Evolutionary conservation across 2,888 invertebrate genomes (phyloP).

Genomic region (Drosophila paranaensis): DNA sequence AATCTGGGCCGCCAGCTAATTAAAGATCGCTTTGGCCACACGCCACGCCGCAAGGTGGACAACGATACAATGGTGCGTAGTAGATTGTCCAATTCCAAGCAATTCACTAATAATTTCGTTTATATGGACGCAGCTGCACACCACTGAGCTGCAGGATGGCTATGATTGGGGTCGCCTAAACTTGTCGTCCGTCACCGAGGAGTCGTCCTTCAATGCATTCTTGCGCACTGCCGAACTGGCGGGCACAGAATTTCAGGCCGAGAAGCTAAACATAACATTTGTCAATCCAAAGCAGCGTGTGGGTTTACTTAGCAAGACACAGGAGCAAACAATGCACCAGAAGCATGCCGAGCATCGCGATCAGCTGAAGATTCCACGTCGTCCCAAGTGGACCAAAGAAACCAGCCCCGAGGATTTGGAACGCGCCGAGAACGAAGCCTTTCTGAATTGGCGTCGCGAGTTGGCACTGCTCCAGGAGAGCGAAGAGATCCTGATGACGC

Average conservation of each 20-base stretch:
- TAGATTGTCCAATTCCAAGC: conserved; percentile 1
- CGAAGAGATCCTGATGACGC: conserved; percentile 93
- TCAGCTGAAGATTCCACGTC: conserved; percentile 92
- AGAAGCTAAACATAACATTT: conserved; percentile 93
- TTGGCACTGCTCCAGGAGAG: conserved; percentile 93
- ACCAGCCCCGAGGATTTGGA: conserved; percentile 93
- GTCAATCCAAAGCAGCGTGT: conserved; percentile 88
- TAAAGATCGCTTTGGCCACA: conserved; percentile 90
- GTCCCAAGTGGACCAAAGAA: conserved; percentile 92
- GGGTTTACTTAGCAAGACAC: conserved; percentile 87
- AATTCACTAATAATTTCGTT: background rate
- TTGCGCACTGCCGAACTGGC: conserved; percentile 97
- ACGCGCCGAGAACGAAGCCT: conserved; percentile 91
- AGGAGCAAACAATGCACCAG: conserved; percentile 86
- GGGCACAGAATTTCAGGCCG: conserved; percentile 96
- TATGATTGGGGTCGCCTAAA: conserved; percentile 96
- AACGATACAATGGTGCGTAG: conserved; percentile 90
- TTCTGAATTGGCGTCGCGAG: conserved; percentile 95
- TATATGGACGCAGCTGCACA: conserved; percentile 87
- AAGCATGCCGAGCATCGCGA: conserved; percentile 87
- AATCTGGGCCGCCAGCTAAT: conserved; percentile 90
- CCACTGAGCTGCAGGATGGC: conserved; percentile 94
- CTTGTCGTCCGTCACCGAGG: conserved; percentile 96
- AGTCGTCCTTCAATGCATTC: conserved; percentile 98
- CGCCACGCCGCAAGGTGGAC: conserved; percentile 88